Percentiles rank a stretch among this genome's conserved stretches.
phyloP scores from a whole-genome alignment of 2,797 vertebrate species.

The Botia almorhae region DNA sequence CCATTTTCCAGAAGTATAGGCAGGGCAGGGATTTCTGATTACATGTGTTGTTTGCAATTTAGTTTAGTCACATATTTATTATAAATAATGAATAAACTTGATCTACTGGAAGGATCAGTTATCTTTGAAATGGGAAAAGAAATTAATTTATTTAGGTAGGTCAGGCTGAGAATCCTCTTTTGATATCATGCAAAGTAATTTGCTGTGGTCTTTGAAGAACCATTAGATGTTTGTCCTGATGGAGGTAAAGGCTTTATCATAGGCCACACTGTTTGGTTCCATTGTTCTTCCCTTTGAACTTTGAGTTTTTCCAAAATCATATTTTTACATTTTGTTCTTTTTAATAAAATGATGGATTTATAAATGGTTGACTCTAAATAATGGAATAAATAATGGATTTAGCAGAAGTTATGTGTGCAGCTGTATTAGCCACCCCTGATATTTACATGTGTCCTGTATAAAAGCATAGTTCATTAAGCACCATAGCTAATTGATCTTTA shows the following conservation, averaged over 20 bases:
- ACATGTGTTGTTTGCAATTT: too few relatives aligned
- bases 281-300: not conserved
- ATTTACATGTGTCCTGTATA: not conserved
- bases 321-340: not conserved
- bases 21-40: too few relatives aligned
- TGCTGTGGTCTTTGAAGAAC: not conserved
- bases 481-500: slow-evolving; percentile 7
- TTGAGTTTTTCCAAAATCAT: not conserved
- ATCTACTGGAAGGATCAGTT: too few relatives aligned
- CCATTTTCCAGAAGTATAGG: too few relatives aligned
- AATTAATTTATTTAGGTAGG: not conserved
- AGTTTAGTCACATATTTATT: too few relatives aligned
- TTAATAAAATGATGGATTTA: not conserved
- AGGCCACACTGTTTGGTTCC: not conserved
- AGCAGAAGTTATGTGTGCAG: not conserved
- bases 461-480: not conserved
- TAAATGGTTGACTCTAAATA: not conserved
- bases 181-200: not conserved
- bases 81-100: too few relatives aligned
- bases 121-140: too few relatives aligned
- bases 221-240: slow-evolving; percentile 12
- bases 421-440: slow-evolving; percentile 20
- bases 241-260: not conserved
- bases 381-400: not conserved
- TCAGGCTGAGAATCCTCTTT: not conserved